Base-by-base conservation (phyloP, 2,113 vertebrate genomes). In the Leptobrachium ailaonicum region DNA sequence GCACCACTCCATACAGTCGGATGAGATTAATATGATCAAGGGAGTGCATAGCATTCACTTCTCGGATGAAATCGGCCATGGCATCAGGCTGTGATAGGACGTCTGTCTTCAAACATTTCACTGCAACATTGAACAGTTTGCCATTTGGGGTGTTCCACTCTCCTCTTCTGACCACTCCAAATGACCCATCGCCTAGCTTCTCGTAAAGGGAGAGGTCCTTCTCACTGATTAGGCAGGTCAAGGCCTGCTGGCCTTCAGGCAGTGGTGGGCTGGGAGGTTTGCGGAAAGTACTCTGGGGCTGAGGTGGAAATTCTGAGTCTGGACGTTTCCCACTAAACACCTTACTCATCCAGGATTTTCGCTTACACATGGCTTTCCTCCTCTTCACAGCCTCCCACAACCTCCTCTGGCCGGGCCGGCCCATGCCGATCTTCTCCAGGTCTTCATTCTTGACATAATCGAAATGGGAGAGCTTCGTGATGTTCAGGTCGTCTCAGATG, bases 261-360 rank as follows among this genome's bases (percentile, higher is more conserved):
- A 93, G 93, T 0, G 92, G 86, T 2, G 91, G 92, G 0, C 94
- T 93, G 0, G 94, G 94, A 43, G 92, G 87, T 84, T 98, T 98
- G 79, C 94, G 91, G 87, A 96, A 96, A 45, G 94, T 93, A 79
- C 91, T 93, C 85, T 94, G 91, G 0, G 94, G 94, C 82, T 94
- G 94, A 10, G 94, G 86, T 0, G 91, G 91, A 81, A 97, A 91
- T 79, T 98, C 96, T 0, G 91, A 91, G 4, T 99, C 97, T 0
- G 91, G 94, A 0, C 97, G 92, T 90, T 97, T 98, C 10, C 94
- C 96, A 1, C 96, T 98, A 85, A 99, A 99, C 77, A 99, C 97
- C 95, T 97, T 99, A 91, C 96, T 98, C 96, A 98, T 98, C 97
- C 97, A 99, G n/a, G 97, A 98, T 88, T 97, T 98, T 87, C 96